Evolutionary conservation across 2,113 vertebrate genomes (phyloP).

Genomic region (Vulpes lagopus): DNA sequence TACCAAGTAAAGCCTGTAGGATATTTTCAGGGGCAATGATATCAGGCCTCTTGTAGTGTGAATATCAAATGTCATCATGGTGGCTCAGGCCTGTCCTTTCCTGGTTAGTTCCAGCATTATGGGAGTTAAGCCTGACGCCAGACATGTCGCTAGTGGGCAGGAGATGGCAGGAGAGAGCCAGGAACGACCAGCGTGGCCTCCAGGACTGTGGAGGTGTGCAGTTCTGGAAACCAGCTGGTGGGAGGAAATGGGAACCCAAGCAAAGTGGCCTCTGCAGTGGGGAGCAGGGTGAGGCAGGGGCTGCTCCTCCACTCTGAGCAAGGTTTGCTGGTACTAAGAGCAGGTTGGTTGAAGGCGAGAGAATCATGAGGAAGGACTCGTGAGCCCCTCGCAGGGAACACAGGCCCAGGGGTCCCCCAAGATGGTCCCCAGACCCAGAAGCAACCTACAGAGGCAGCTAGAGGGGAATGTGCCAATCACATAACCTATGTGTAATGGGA

Average conservation of each 20-base stretch:
- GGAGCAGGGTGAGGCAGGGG: not conserved
- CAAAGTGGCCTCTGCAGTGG: not conserved
- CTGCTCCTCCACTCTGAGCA: not conserved
- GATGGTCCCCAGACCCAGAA: not conserved
- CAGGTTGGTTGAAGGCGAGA: not conserved
- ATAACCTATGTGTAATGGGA: not conserved
- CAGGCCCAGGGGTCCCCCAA: not conserved
- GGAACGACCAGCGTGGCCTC: not conserved
- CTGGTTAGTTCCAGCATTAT: accelerated
- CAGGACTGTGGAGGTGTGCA: not conserved
- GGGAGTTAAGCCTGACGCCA: not conserved
- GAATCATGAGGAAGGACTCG: not conserved
- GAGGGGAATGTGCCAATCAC: not conserved
- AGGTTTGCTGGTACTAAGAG: not conserved
- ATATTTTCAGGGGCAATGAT: not conserved
- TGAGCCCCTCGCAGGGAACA: not conserved
- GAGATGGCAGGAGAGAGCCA: slow-evolving; percentile 76
- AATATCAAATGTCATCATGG: not conserved
- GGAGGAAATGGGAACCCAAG: not conserved
- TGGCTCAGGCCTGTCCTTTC: not conserved
- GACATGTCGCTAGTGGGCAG: slow-evolving; percentile 32
- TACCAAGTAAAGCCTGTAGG: not conserved
- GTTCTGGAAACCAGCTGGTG: not conserved
- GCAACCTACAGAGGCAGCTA: not conserved
- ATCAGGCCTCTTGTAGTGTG: not conserved